Conservation (phyloP, 2,888 invertebrate species). For the Gryllus longicercus region DNA sequence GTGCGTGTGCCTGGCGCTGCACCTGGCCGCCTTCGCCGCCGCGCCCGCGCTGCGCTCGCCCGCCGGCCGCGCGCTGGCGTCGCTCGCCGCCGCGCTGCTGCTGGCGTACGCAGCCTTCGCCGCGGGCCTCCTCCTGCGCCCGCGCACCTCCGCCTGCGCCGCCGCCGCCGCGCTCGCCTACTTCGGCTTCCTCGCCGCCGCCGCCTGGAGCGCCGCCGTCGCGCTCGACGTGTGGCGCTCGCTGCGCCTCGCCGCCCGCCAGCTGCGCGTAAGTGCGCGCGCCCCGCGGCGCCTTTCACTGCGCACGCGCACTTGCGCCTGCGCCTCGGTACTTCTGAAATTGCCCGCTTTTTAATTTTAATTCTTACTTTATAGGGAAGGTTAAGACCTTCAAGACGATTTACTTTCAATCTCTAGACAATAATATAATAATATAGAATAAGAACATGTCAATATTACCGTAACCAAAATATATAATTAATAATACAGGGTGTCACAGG, state of each 20-base stretch:
- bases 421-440: no score
- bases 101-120: slow-evolving; percentile 51
- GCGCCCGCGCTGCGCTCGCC: slow-evolving; percentile 51
- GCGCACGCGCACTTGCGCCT: no score
- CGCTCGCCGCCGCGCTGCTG: slow-evolving; percentile 50
- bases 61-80: slow-evolving; percentile 54
- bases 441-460: no score
- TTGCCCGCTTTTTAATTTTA: no score
- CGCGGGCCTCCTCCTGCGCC: slow-evolving; percentile 41
- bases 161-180: slow-evolving; percentile 49
- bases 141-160: slow-evolving; percentile 43
- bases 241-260: slow-evolving; percentile 49
- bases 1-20: slow-evolving; percentile 48
- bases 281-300: no score
- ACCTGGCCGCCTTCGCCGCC: slow-evolving; percentile 49
- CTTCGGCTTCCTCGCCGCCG: slow-evolving; percentile 53
- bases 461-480: no score
- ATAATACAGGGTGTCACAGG: no score
- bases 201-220: slow-evolving; percentile 55
- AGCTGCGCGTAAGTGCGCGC: slow-evolving; percentile 44
- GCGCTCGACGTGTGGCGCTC: slow-evolving; percentile 52
- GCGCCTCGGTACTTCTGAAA: no score
- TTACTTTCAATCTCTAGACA: no score
- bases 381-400: no score
- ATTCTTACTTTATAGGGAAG: no score